Base-by-base conservation (phyloP, 2,888 invertebrate species). In the Andricus quercusramuli region DNA sequence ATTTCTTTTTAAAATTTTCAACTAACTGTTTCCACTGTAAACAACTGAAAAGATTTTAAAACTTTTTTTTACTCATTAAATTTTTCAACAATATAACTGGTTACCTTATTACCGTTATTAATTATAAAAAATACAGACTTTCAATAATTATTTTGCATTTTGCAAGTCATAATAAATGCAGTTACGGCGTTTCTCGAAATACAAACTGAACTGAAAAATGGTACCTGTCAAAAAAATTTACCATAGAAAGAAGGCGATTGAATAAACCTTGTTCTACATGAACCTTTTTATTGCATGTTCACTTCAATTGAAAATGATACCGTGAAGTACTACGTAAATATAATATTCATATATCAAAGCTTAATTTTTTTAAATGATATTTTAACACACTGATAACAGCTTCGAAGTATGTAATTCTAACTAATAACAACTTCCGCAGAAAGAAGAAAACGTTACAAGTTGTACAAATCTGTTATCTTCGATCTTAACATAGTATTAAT, bases 211-310 rank as follows among this genome's bases (percentile, higher is more conserved):
- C 47, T 17, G 47, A 47, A 47, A 47, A 44, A 44, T 15, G 3
- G 15, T 15, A 44, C 15, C 15, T 44, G 15, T 3, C 13, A 15
- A 44, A 41, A 15, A 15, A 25, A 44, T 44, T 44, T 44, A 44
- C 25, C n/a, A 22, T 13, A 15, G 25, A 47, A 68, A 22, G 25
- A 22, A 68, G 44, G 29, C 56, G 62, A 62, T 25, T 62, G 29
- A 74, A 20, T 66, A 51, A 70, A 56, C 11, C 20, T 51, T 32
- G 20, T 56, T 29, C 32, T 74, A n/a, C 32, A 74, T 56, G 70
- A 74, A 74, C 51, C 70, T 74, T 74, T 70, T 74, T 74, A 74
- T 56, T 74, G 29, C 41, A 13, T 70, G n/a, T 74, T 74, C 51
- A 74, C 56, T 74, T 74, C 32, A 74, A 11, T 51, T 56, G 56